phyloP scores from a whole-genome alignment of 2,113 vertebrate genomes.

The Petaurus breviceps region DNA sequence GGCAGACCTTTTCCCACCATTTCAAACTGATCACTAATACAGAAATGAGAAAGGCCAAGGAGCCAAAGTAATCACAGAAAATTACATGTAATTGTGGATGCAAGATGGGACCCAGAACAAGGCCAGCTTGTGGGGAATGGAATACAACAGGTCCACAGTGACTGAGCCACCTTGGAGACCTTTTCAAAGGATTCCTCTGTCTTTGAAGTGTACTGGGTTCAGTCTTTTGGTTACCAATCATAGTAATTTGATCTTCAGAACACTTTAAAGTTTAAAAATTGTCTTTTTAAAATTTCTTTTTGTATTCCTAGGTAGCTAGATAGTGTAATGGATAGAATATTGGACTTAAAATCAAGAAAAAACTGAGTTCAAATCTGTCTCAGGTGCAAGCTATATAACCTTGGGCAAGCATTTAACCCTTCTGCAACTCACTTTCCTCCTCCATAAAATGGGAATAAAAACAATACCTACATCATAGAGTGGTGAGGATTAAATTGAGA shows the following conservation, averaged over 20 bases:
- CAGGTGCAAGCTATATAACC: background rate
- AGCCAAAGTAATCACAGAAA: background rate
- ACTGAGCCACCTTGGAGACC: too few species aligned
- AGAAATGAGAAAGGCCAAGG: background rate
- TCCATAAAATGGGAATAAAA: background rate
- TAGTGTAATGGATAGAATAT: background rate
- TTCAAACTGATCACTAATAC: background rate
- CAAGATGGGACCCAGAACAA: background rate
- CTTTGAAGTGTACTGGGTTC: background rate
- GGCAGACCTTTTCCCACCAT: background rate
- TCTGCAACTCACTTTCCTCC: background rate
- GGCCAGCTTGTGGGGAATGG: background rate
- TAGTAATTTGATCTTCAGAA: background rate
- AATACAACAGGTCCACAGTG: accelerated
- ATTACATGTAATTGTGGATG: accelerated
- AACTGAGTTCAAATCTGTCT: background rate
- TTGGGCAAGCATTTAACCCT: background rate
- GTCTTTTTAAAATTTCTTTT: background rate
- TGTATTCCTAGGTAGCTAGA: background rate
- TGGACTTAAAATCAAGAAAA: background rate
- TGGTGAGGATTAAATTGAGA: background rate
- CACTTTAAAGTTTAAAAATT: background rate
- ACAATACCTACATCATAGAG: background rate
- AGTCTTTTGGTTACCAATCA: background rate
- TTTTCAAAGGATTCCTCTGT: background rate